Evolutionary conservation across 1,140 invertebrate genomes (phyloP).

Genomic region (Papilio glaucus): DNA sequence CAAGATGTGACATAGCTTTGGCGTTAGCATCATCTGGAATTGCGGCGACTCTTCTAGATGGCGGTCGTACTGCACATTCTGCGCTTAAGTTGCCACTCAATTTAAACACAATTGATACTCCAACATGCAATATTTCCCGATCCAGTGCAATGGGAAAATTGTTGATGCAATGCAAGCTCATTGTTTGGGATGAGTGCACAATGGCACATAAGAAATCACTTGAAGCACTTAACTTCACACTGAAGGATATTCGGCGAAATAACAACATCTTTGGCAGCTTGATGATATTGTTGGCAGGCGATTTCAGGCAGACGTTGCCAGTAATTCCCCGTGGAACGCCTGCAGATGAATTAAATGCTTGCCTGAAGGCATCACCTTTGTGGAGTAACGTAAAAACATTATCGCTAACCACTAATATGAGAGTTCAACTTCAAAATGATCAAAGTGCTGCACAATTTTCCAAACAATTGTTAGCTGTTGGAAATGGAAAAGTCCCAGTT

Average conservation of each 20-base stretch:
- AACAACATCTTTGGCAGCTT: conserved; percentile 46
- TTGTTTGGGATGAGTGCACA: background rate
- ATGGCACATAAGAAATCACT: background rate
- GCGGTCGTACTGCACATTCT: conserved; percentile 3
- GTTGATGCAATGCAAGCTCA: background rate
- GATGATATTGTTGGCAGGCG: conserved; percentile 72
- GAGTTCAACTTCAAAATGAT: conserved; percentile 55
- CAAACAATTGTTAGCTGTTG: conserved; percentile 59
- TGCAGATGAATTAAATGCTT: conserved; percentile 74
- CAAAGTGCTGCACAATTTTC: conserved; percentile 51
- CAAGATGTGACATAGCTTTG: too few species aligned
- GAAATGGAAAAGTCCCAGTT: too few species aligned
- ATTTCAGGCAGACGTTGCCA: conserved; percentile 83
- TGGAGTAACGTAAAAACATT: conserved; percentile 66
- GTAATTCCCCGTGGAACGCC: conserved; percentile 67
- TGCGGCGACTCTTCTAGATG: background rate
- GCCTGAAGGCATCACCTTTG: conserved; percentile 72
- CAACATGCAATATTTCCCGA: conserved; percentile 1
- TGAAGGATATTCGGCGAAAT: background rate
- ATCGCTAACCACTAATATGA: conserved; percentile 62
- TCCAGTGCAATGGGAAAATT: background rate
- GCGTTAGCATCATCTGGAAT: too few species aligned
- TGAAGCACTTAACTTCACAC: background rate
- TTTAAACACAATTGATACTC: conserved; percentile 11
- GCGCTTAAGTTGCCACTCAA: background rate